phyloP scores from a whole-genome alignment of 1,140 invertebrate species.

The Liolophura sinensis region DNA sequence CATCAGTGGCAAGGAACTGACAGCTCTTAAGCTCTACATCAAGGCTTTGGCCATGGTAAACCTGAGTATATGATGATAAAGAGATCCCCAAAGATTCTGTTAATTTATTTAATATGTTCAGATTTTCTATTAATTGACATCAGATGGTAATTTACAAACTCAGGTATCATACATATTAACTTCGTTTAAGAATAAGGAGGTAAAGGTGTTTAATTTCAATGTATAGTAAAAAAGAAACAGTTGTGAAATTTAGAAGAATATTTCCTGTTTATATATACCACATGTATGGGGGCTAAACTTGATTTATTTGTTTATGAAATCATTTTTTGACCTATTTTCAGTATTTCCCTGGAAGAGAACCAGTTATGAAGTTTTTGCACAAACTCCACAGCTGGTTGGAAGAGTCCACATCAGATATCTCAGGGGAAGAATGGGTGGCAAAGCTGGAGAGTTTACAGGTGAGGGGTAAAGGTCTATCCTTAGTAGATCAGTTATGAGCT shows the following conservation, averaged over 20 bases:
- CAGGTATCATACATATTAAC: too few relatives aligned
- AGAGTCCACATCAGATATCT: constrained; percentile 15
- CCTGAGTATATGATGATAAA: constrained; percentile 1
- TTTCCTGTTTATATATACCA: too few relatives aligned
- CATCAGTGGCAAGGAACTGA: constrained; percentile 72
- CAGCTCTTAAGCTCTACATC: constrained; percentile 75
- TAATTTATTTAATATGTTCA: background rate
- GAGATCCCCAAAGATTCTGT: background rate
- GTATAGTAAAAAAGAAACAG: too few relatives aligned
- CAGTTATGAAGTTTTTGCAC: constrained; percentile 69
- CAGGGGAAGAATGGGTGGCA: constrained; percentile 38
- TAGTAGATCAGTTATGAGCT: too few relatives aligned
- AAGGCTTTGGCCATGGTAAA: constrained; percentile 66
- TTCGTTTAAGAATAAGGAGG: too few relatives aligned
- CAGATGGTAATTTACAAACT: too few relatives aligned
- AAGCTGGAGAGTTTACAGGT: constrained; percentile 41
- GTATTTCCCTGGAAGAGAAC: constrained; percentile 74
- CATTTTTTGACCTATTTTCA: constrained; percentile 20
- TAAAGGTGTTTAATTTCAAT: too few relatives aligned
- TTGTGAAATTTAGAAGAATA: too few relatives aligned
- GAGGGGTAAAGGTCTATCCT: background rate
- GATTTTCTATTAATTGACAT: too few relatives aligned
- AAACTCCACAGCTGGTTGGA: constrained; percentile 30
- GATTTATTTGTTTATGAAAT: too few relatives aligned
- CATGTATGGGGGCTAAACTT: too few relatives aligned